phyloP scores from a whole-genome alignment of 2,888 invertebrate genomes.

The Eristalis intricaria region DNA sequence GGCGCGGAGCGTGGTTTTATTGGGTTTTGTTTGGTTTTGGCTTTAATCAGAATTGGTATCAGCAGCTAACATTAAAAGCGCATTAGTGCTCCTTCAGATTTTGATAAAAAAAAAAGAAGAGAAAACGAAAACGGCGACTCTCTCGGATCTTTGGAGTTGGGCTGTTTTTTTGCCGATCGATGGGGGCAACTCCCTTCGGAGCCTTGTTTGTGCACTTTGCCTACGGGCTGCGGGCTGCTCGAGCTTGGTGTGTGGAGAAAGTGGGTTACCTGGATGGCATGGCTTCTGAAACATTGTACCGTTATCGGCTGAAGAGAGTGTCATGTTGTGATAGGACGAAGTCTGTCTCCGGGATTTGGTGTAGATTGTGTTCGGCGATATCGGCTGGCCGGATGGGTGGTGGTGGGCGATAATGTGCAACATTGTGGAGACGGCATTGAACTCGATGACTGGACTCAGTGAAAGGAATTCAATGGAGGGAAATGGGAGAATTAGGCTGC shows the following conservation, averaged over 20 bases:
- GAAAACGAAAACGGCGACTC: conserved; percentile 54
- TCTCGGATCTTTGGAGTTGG: not conserved
- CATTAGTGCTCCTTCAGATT: conserved; percentile 80
- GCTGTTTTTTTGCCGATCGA: not conserved
- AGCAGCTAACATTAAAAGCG: conserved; percentile 82
- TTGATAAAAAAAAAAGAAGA: conserved; percentile 49
- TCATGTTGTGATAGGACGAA: not conserved
- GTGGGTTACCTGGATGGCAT: not conserved
- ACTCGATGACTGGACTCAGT: no score
- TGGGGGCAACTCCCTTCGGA: not conserved
- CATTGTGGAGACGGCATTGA: no score
- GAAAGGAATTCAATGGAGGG: no score
- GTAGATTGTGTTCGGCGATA: not conserved
- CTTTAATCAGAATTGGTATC: conserved; percentile 80
- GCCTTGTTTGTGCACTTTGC: not conserved
- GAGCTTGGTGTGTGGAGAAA: not conserved
- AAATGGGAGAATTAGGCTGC: no score
- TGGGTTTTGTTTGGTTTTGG: conserved; percentile 73
- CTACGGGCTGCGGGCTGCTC: not conserved
- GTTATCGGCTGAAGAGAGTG: not conserved
- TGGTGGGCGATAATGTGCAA: no score
- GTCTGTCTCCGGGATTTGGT: not conserved
- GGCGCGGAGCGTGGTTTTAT: conserved; percentile 61
- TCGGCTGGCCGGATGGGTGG: not conserved
- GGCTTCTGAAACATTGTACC: not conserved